Conservation (phyloP, 2,888 invertebrate genomes). For the Pachliopta kotzebuea region DNA sequence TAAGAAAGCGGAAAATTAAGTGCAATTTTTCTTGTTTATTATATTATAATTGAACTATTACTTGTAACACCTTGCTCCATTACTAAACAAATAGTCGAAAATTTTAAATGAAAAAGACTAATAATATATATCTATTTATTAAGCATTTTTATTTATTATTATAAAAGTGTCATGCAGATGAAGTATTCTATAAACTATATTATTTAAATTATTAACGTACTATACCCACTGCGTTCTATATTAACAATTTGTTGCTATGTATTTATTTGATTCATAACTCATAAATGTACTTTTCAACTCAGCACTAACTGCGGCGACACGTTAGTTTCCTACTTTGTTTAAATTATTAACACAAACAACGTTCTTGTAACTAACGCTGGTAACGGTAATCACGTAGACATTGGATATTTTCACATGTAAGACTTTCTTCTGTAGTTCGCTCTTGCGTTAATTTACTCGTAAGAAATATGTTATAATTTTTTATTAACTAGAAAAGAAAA, state of each 20-base stretch:
- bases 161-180: too few relatives aligned
- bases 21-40: neutral
- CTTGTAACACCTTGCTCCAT: neutral
- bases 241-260: too few relatives aligned
- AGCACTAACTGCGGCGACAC: neutral
- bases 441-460: neutral
- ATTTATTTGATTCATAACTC: neutral
- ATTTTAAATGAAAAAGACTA: too few relatives aligned
- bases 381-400: neutral
- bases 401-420: neutral
- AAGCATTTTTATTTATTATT: too few relatives aligned
- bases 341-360: slow-evolving; percentile 16
- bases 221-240: too few relatives aligned
- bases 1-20: neutral
- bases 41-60: neutral
- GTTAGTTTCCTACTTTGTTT: neutral
- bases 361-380: neutral
- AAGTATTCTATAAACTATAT: too few relatives aligned
- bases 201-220: too few relatives aligned
- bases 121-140: too few relatives aligned
- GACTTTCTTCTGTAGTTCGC: neutral
- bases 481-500: too few relatives aligned
- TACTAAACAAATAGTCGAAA: neutral
- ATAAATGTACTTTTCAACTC: too few relatives aligned
- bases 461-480: neutral